These are phyloP conservation scores for Todiramphus saurophagus DNA, from an alignment of 2,113 vertebrate genomes.

Conservation along the genomic window DNA sequence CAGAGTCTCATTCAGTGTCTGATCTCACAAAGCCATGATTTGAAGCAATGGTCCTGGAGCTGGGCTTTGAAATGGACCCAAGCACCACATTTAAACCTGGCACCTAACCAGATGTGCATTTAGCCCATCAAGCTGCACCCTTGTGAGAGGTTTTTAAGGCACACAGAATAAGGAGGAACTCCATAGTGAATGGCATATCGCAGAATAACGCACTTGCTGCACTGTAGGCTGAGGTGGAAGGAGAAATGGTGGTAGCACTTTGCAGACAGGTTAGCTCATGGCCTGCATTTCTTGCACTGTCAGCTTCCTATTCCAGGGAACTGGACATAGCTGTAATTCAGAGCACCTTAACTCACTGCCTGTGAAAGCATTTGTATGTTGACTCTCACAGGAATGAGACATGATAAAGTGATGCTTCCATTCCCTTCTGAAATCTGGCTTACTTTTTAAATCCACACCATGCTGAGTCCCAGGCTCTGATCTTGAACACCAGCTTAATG, in stretches of 20 bases:
- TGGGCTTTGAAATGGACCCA: conserved; percentile 7
- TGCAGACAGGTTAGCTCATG: neutral
- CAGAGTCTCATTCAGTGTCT: neutral
- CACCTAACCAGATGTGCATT: neutral
- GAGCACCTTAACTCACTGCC: neutral
- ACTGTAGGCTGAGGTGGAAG: neutral
- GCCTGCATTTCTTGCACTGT: neutral
- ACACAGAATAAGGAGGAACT: neutral
- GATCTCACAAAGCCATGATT: neutral
- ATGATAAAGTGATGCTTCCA: neutral
- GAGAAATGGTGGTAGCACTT: neutral
- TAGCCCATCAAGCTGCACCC: neutral
- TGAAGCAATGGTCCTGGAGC: neutral
- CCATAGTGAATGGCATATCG: neutral
- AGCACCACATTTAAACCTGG: neutral
- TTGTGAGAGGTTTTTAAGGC: neutral
- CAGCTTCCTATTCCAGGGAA: neutral
- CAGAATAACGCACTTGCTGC: neutral
- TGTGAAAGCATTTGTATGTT: neutral
- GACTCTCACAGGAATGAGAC: neutral
- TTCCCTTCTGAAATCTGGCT: neutral
- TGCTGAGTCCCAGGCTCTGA: neutral
- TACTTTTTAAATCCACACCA: neutral
- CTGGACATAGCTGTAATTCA: too few species aligned
- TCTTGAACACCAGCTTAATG: neutral